Base-by-base conservation (phyloP, 1,140 invertebrate species). In the Sycophaga agraensis region DNA sequence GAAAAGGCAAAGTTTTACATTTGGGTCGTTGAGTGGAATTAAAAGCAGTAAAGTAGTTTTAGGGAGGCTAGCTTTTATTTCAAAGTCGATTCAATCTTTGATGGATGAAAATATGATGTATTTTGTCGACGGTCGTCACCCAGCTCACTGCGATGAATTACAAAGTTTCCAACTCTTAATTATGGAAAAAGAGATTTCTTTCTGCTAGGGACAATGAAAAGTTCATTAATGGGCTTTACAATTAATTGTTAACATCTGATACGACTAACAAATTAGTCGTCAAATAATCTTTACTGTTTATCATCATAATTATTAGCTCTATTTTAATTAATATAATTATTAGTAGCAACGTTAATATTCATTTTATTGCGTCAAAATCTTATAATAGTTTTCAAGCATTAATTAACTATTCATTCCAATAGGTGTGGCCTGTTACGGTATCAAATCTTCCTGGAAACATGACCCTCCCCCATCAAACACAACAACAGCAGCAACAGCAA, bases 341-440 rank as follows among this genome's bases (percentile, higher is more conserved):
- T 39, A 39, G 12, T 8, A 39, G 4, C 4, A n/a, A 14, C 4
- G 16, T 39, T 39, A n/a, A 14, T 19, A n/a, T n/a, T n/a, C n/a
- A n/a, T n/a, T n/a, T 12, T n/a, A n/a, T n/a, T n/a, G n/a, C n/a
- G n/a, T n/a, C n/a, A n/a, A n/a, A n/a, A n/a, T n/a, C n/a, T n/a
- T n/a, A n/a, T n/a, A n/a, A n/a, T n/a, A n/a, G n/a, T n/a, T n/a
- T n/a, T 31, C 28, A 31, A 31, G 11, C 28, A 31, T 31, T 31
- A 31, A 31, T 16, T 21, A 55, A 40, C 49, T 5, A 43, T 49
- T n/a, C n/a, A 2, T 14, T 19, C 17, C 0, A 35, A 26, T 56
- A 79, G 77, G 70, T 78, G 55, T 80, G 78, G 78, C 78, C 77
- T n/a, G 74, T 79, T 14, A 67, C 77, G 31, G 74, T 78, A 21